These are phyloP conservation scores for Elephas maximus DNA, from an alignment of 2,113 vertebrate genomes.

Conservation along the genomic window DNA sequence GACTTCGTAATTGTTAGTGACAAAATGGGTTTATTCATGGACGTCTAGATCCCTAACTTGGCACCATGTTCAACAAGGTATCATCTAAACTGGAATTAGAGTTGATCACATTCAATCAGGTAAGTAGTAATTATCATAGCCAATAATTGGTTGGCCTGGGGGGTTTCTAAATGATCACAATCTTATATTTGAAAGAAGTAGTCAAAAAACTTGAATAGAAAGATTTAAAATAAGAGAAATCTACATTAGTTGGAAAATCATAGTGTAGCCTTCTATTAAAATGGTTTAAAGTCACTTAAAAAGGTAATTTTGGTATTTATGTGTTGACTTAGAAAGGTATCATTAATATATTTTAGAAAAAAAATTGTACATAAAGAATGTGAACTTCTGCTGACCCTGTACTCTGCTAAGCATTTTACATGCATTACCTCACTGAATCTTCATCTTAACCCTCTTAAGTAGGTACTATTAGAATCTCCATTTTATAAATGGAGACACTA, in stretches of 20 bases:
- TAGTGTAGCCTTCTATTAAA: not conserved
- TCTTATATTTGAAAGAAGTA: not conserved
- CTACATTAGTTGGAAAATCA: not conserved
- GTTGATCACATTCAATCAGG: not conserved
- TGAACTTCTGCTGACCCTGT: not conserved
- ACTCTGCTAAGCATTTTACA: not conserved
- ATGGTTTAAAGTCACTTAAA: not conserved
- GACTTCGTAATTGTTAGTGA: not conserved
- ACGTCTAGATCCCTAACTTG: not conserved
- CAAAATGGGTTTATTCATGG: not conserved
- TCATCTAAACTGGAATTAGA: not conserved
- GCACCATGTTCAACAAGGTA: not conserved
- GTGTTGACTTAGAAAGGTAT: not conserved
- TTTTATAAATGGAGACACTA: not conserved
- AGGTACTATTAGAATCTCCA: not conserved
- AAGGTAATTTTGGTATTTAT: not conserved
- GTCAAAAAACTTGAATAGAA: not conserved
- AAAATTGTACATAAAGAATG: not conserved
- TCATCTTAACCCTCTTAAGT: not conserved
- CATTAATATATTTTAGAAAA: constrained; percentile 21
- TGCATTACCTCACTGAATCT: not conserved
- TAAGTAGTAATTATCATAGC: not conserved
- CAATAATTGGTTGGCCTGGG: not conserved
- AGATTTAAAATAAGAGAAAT: not conserved
- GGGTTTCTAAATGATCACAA: not conserved